phyloP scores from a whole-genome alignment of 2,888 invertebrate species.

The Drosophila neoperkinsi region DNA sequence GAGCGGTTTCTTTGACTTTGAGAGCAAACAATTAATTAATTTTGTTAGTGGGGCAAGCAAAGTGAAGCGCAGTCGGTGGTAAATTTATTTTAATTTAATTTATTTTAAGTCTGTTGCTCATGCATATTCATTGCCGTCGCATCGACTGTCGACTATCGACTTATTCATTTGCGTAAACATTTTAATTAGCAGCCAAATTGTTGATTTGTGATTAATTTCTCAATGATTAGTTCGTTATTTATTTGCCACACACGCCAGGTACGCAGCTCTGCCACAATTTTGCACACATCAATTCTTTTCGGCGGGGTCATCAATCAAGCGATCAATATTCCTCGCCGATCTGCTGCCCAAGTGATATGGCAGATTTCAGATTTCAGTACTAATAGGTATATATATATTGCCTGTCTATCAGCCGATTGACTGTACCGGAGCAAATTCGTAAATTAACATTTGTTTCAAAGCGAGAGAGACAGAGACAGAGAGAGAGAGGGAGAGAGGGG shows the following conservation, averaged over 20 bases:
- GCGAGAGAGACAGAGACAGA: not conserved
- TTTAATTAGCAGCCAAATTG: constrained; percentile 69
- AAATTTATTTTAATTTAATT: constrained; percentile 76
- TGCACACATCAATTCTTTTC: constrained; percentile 24
- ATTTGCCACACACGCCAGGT: constrained; percentile 42
- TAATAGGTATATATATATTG: constrained; percentile 16
- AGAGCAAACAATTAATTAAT: constrained; percentile 78
- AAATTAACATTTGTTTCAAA: constrained; percentile 43
- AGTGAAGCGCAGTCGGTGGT: constrained; percentile 47
- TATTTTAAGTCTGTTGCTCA: constrained; percentile 53
- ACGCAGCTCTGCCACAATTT: constrained; percentile 10
- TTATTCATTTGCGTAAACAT: constrained; percentile 74
- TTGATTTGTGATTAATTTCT: constrained; percentile 68
- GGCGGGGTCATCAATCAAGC: constrained; percentile 59
- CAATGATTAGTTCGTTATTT: constrained; percentile 72
- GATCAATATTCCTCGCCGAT: constrained; percentile 26
- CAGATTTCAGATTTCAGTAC: constrained; percentile 31
- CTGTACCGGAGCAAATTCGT: constrained; percentile 62
- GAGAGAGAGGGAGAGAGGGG: not conserved
- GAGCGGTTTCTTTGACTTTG: constrained; percentile 64
- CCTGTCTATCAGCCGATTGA: constrained; percentile 14
- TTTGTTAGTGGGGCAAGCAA: constrained; percentile 53
- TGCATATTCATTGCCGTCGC: constrained; percentile 70
- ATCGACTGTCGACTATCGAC: constrained; percentile 17
- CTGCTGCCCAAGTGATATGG: constrained; percentile 30